Conservation (phyloP, 2,113 vertebrate genomes). For the Ammodramus savannarum region DNA sequence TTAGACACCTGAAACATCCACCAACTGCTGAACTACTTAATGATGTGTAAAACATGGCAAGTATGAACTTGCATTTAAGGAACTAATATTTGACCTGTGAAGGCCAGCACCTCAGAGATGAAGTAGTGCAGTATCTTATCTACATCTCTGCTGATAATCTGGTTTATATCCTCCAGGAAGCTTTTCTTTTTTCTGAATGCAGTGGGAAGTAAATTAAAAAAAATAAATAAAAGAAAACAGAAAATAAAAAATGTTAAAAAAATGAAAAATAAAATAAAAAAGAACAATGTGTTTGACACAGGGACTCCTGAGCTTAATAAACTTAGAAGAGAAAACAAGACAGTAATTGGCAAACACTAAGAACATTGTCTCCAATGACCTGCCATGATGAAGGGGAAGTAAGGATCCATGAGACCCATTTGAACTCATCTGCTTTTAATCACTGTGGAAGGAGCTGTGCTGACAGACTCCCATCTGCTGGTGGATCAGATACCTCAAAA, state of each 20-base stretch:
- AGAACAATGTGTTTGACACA: background rate
- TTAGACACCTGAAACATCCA: background rate
- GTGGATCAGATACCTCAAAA: slow-evolving; percentile 28
- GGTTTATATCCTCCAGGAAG: background rate
- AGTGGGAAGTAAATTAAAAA: background rate
- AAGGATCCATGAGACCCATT: background rate
- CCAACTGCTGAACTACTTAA: background rate
- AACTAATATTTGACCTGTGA: background rate
- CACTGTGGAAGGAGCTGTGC: background rate
- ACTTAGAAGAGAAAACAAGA: background rate
- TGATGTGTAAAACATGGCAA: background rate
- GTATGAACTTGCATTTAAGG: background rate
- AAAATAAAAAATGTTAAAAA: fast-evolving
- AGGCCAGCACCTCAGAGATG: background rate
- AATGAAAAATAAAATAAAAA: background rate
- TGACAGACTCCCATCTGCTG: slow-evolving; percentile 47
- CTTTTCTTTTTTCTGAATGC: background rate
- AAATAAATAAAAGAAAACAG: too few species aligned
- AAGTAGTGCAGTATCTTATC: background rate
- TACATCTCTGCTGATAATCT: background rate
- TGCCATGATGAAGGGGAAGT: background rate
- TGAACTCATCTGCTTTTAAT: background rate
- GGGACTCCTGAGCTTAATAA: background rate
- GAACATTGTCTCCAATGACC: background rate
- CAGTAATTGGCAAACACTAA: background rate